These are phyloP conservation scores for Taenaris catops DNA, from an alignment of 2,888 invertebrate species.

Conservation along the genomic window DNA sequence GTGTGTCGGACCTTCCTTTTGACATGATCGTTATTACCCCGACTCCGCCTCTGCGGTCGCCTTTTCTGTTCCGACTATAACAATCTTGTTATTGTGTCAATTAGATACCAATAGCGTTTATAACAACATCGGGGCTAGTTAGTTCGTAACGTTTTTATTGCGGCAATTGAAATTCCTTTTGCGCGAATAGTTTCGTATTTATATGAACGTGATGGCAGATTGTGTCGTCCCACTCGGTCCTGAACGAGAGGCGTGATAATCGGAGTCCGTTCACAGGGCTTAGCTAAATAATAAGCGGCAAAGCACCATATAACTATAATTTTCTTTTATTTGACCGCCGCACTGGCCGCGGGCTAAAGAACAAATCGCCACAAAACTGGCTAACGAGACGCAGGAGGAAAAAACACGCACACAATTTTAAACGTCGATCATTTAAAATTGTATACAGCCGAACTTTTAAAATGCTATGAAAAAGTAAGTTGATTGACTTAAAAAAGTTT, in stretches of 20 bases:
- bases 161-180: slow-evolving; percentile 37
- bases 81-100: slow-evolving; percentile 75
- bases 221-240: slow-evolving; percentile 12
- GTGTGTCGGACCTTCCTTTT: slow-evolving; percentile 75
- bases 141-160: slow-evolving; percentile 34
- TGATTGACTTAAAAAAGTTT: no score
- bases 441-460: slow-evolving; percentile 3
- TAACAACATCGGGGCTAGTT: slow-evolving; percentile 62
- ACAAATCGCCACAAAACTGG: slow-evolving; percentile 53
- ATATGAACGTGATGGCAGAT: slow-evolving; percentile 19
- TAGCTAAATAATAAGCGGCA: slow-evolving; percentile 74
- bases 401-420: slow-evolving; percentile 52
- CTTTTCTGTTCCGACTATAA: slow-evolving; percentile 67
- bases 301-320: slow-evolving; percentile 70
- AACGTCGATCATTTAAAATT: slow-evolving; percentile 18
- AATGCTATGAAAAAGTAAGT: not conserved
- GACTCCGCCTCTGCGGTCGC: slow-evolving; percentile 68
- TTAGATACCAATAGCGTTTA: slow-evolving; percentile 60
- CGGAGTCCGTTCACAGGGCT: slow-evolving; percentile 59
- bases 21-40: slow-evolving; percentile 73
- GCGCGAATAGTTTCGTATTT: slow-evolving; percentile 39
- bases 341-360: slow-evolving; percentile 43
- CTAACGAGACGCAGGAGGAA: slow-evolving; percentile 60
- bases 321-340: slow-evolving; percentile 66
- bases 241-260: slow-evolving; percentile 51